Base-by-base conservation (phyloP, 2,797 vertebrate species). In the Pterois miles region DNA sequence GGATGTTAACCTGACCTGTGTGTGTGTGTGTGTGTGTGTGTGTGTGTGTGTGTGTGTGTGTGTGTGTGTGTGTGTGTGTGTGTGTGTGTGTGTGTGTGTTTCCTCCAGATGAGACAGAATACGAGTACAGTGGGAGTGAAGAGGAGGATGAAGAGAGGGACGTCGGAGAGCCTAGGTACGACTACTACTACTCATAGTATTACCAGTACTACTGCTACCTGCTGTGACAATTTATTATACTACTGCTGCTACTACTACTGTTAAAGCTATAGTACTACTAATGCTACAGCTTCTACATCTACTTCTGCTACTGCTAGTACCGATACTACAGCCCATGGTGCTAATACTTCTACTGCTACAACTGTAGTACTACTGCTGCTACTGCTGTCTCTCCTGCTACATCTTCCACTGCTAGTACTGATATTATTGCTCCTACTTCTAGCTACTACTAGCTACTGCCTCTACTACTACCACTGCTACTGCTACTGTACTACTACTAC, bases 101-200 rank as follows among this genome's bases (percentile, higher is more conserved):
- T 40, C 81, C 89, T 31, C 52, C 92, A 99, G 98, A 99, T 92
- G 98, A 99, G 92, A 99, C 98, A 0, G 98, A 99, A 66, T 99
- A 99, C 0, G 98, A 99, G 84, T 99, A 99, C 95, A 99, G 98
- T 13, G 98, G 98, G 65, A 99, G 98, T 29, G 98, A 99, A 87
- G 98, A 99, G 70, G 98, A 99, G 82, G 98, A 99, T 48, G 98
- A 99, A 65, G 98, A 99, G 86, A 94, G 97, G 33, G 98, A 99
- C 83, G 94, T 96, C 0, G 97, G 98, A 72, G 98, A 99, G 72
- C 90, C 92, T 64, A 93, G 93, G 92, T 94, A 75, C 7, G 5
- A 31, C 6, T 1, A 11, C 27, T 50, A 2, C 11, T 25, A 20
- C 31, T 78, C 5, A 4, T n/a, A 48, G 5, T 33, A 40, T 31